Evolutionary conservation across 2,113 vertebrate genomes (phyloP), one percentile per base, ranked within the genome.

Genomic region (Gallinago undulata): DNA sequence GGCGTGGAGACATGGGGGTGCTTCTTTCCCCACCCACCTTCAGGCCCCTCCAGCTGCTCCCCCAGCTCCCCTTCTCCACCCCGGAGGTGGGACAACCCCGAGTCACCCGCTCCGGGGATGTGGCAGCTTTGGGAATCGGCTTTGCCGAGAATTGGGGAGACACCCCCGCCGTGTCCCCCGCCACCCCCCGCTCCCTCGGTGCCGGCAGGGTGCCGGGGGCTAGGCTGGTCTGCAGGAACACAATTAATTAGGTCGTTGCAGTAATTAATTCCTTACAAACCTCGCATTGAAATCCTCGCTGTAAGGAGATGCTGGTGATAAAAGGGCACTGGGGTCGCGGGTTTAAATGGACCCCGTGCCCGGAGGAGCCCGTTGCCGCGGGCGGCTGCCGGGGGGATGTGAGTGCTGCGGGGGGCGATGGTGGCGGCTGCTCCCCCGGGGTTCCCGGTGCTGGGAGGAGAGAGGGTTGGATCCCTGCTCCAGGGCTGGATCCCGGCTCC

Each of bases 181-280:
- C 24, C 11, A 4, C 28, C 28, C 51, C 45, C 27, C 5, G 2
- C 47, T 93, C 85, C 63, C 77, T 45, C 1, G 0, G 8, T 75
- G 70, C 78, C 4, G 0, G 60, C 66, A 59, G 73, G 74, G 31
- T 1, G 4, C 86, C 69, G 86, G 78, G 69, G 62, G 64, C 85
- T 75, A 93, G 67, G 23, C 72, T 79, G 3, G 1, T 6, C 11
- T 89, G 50, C 68, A 33, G 66, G 60, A 95, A 43, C 62, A 84
- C 84, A 91, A 96, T 95, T 96, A 97, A 97, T 96, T 95, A 93
- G 94, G 94, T 96, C 37, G 7, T 89, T 90, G 51, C 78, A 91
- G 84, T 96, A 96, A 96, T 97, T 95, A 97, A 96, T 96, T 97
- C 93, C 73, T 94, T 74, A 69, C 50, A 92, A 94, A 84, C 37